Evolutionary conservation across 2,888 invertebrate genomes (phyloP), one percentile per base, ranked within the genome.

Genomic region (Rhamphomyia laevipes): DNA sequence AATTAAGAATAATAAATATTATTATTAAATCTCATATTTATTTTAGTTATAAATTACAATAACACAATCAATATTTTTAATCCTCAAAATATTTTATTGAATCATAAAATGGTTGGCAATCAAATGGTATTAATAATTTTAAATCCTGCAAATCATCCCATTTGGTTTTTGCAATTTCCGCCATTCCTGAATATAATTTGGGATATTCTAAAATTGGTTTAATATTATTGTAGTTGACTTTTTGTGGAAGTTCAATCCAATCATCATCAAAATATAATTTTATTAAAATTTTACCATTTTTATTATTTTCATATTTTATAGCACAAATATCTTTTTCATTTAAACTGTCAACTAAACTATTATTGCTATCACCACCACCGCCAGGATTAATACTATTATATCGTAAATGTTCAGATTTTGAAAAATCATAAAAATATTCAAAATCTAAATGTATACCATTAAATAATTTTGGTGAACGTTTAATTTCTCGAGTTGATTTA

Each of bases 141-240:
- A 42, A 23, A 27, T 42, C 42, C 10, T 42, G 42, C 15, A 42
- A 42, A 42, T 42, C 42, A 27, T 42, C 42, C 42, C 42, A 42
- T 15, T 42, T 42, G 6, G 42, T 23, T 27, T 42, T 42, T 27
- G 21, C 7, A 9, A 42, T 42, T 15, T 6, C 9, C 2, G 21
- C n/a, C 42, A 42, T 23, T n/a, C 10, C 21, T 27, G 21, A 10
- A 23, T 23, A 42, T 23, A 42, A 27, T 15, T 27, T 6, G 2
- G 27, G 42, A 9, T 42, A 42, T 10, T 42, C 42, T 15, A 27
- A 9, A 27, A 42, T 42, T 17, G 42, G 42, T 23, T 42, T 42
- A 40, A 40, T 18, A 21, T 40, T 13, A 15, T 42, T 41, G 5
- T 35, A 7, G 6, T 5, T 21, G 12, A 18, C 6, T 42, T 42